A percentile compares a stretch with the other conserved stretches of the same genome.
phyloP scores from a whole-genome alignment of 2,113 vertebrate genomes.

The Oxygymnocypris stewartii region DNA sequence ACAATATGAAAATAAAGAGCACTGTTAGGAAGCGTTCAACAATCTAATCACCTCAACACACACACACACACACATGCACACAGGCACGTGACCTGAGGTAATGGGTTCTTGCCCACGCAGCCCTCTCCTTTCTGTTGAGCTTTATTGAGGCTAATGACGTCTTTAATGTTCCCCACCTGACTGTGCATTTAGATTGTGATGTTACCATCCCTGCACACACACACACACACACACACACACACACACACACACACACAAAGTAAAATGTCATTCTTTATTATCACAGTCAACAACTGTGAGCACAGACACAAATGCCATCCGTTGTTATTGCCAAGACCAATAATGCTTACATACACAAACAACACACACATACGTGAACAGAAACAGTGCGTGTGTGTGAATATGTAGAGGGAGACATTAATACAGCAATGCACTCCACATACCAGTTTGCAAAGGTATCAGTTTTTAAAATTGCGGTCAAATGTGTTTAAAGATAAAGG shows the following conservation, averaged over 20 bases:
- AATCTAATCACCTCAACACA: constrained; percentile 35
- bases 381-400: constrained; percentile 41
- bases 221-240: background rate
- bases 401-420: constrained; percentile 42
- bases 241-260: constrained; percentile 43
- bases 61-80: constrained; percentile 21
- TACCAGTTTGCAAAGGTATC: background rate
- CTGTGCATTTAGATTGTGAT: constrained; percentile 81
- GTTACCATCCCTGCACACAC: constrained; percentile 53
- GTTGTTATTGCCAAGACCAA: constrained; percentile 45
- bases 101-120: constrained; percentile 52
- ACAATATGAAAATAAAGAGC: constrained; percentile 40
- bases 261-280: constrained; percentile 55
- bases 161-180: constrained; percentile 81
- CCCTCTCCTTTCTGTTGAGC: constrained; percentile 39
- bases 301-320: constrained; percentile 50
- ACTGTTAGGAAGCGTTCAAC: constrained; percentile 33
- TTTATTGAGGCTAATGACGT: constrained; percentile 78
- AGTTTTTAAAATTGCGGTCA: background rate
- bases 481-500: background rate
- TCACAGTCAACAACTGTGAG: constrained; percentile 38
- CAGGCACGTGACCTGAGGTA: constrained; percentile 47
- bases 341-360: background rate
- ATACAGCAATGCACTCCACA: background rate
- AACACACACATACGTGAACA: constrained; percentile 21